Base-by-base conservation (phyloP, 1,140 invertebrate species). In the Phymastichus coffea region DNA sequence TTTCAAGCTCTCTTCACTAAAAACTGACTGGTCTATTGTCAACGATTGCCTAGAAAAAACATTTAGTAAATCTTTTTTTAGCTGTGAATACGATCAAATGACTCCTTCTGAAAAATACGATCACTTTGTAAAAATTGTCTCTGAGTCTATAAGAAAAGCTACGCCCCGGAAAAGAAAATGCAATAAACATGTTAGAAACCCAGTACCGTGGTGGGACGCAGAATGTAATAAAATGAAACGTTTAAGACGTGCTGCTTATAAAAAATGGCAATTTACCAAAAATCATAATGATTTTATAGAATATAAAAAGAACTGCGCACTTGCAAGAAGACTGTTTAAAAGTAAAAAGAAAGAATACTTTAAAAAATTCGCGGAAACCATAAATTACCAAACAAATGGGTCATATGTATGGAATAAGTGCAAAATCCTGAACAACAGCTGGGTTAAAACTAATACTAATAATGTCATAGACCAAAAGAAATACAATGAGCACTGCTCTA, bases 201-300 rank as follows among this genome's bases (percentile, higher is more conserved):
- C 44, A 4, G 20, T 22, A 9, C 23, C 44, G 12, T 47, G 44
- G 44, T 47, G 44, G 44, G 44, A 47, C 44, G 44, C 4, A 4
- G 44, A 47, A 15, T 47, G 44, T n/a, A 62, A 56, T 14, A 44
- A 30, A 62, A 62, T n/a, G n/a, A n/a, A n/a, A n/a, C n/a, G n/a
- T n/a, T n/a, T n/a, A n/a, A n/a, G n/a, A n/a, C n/a, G n/a, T n/a
- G n/a, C n/a, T n/a, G n/a, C n/a, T n/a, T n/a, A n/a, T n/a, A n/a
- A n/a, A n/a, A n/a, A n/a, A n/a, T n/a, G n/a, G n/a, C n/a, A n/a
- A n/a, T n/a, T n/a, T n/a, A n/a, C n/a, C n/a, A n/a, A n/a, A n/a
- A n/a, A n/a, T n/a, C n/a, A n/a, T n/a, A n/a, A n/a, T n/a, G n/a
- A n/a, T n/a, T n/a, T n/a, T n/a, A n/a, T n/a, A n/a, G n/a, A n/a